Evolutionary conservation across 1,140 invertebrate genomes (phyloP).

Genomic region (Drosophila kikkawai): DNA sequence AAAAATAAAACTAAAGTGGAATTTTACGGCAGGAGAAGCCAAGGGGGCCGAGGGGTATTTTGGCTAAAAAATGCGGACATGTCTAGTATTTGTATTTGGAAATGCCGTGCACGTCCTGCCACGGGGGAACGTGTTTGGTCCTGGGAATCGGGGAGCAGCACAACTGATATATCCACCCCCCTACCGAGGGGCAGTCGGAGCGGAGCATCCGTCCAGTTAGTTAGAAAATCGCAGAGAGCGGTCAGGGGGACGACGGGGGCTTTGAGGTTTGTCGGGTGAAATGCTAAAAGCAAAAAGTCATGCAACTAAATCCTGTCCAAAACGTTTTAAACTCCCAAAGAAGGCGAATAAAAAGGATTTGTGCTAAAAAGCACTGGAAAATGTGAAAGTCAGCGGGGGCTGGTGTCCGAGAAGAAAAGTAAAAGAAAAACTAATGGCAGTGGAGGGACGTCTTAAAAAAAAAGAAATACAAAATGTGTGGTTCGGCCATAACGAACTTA

Average conservation of each 20-base stretch:
- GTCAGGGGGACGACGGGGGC: not conserved
- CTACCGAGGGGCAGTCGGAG: slow-evolving; percentile 30
- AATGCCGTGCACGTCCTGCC: slow-evolving; percentile 75
- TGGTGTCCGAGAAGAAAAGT: not conserved
- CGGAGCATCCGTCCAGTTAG: slow-evolving; percentile 43
- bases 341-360: slow-evolving; percentile 69
- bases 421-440: slow-evolving; percentile 29
- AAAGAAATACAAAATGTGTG: slow-evolving; percentile 27
- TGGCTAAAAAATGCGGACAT: slow-evolving; percentile 71
- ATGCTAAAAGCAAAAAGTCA: slow-evolving; percentile 82
- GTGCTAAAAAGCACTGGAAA: slow-evolving; percentile 73
- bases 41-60: not conserved
- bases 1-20: slow-evolving; percentile 33
- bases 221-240: not conserved
- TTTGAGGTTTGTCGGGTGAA: slow-evolving; percentile 62
- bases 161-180: slow-evolving; percentile 39
- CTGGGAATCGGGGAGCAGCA: slow-evolving; percentile 56
- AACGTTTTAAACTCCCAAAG: slow-evolving; percentile 78
- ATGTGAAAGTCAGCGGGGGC: slow-evolving; percentile 42
- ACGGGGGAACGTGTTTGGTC: slow-evolving; percentile 70
- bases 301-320: slow-evolving; percentile 82
- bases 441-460: slow-evolving; percentile 11
- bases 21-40: not conserved
- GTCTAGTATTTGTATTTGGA: slow-evolving; percentile 70
- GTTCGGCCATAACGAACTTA: slow-evolving; percentile 34